Percentiles rank a stretch among this genome's conserved stretches.
These are phyloP conservation scores for Acrocyrtus sp. DNA, from an alignment of 2,888 invertebrate species.

Conservation along the genomic window DNA sequence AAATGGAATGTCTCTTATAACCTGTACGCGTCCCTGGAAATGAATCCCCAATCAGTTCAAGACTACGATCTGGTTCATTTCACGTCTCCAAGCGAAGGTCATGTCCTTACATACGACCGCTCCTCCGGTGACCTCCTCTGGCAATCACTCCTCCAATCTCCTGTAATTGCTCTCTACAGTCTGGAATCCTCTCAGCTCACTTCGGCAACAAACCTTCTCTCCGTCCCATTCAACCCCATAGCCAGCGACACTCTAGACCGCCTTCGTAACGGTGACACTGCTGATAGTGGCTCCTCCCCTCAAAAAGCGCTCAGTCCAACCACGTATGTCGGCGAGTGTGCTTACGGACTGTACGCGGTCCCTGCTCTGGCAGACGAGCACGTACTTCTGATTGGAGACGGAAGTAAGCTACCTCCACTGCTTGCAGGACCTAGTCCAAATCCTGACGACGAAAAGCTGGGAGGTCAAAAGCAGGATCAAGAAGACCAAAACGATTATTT, in stretches of 20 bases:
- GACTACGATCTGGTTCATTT: constrained; percentile 90
- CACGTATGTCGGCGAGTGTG: constrained; percentile 90
- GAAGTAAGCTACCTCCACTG: constrained; percentile 76
- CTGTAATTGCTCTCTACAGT: constrained; percentile 89
- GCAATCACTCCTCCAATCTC: constrained; percentile 87
- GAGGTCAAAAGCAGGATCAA: background rate
- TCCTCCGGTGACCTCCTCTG: constrained; percentile 84
- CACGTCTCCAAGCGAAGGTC: constrained; percentile 88
- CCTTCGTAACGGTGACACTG: constrained; percentile 48
- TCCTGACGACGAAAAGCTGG: constrained; percentile 3
- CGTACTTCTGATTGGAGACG: constrained; percentile 79
- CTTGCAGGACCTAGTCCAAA: constrained; percentile 85
- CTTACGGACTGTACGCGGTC: constrained; percentile 89
- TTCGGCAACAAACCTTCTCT: constrained; percentile 76
- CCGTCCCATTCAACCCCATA: constrained; percentile 88
- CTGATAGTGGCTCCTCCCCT: too few species aligned
- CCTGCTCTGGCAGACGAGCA: constrained; percentile 90
- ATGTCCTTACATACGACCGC: constrained; percentile 85
- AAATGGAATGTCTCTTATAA: constrained; percentile 98
- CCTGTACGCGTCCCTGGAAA: constrained; percentile 89
- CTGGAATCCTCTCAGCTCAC: too few species aligned
- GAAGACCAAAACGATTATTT: constrained; percentile 5
- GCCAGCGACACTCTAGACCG: constrained; percentile 81
- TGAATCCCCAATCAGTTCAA: constrained; percentile 79
- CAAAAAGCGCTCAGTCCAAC: constrained; percentile 76